phyloP scores from a whole-genome alignment of 2,888 invertebrate species.

The Drosophila birchii region DNA sequence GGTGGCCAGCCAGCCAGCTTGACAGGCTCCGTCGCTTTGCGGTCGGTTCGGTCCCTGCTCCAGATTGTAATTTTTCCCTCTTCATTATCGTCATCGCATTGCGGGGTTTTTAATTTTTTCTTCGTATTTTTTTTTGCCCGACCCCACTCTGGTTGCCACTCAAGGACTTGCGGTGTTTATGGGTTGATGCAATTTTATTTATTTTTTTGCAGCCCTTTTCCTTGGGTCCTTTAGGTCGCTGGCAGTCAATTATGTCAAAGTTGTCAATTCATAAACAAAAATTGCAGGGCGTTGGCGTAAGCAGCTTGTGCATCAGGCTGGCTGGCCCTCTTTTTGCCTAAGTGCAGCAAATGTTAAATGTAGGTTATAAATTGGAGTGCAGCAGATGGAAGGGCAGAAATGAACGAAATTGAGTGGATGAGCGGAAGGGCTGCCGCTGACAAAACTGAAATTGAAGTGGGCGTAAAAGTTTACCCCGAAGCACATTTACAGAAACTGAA shows the following conservation, averaged over 20 bases:
- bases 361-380: conserved; percentile 55
- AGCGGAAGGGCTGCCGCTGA: conserved; percentile 15
- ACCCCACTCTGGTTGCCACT: conserved; percentile 20
- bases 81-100: conserved; percentile 54
- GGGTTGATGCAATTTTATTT: conserved; percentile 71
- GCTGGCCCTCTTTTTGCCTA: neutral
- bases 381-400: conserved; percentile 20
- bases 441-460: conserved; percentile 36
- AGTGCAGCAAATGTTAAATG: conserved; percentile 48
- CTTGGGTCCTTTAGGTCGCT: conserved; percentile 27
- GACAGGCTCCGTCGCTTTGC: conserved; percentile 32
- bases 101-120: conserved; percentile 56
- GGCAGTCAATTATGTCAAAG: conserved; percentile 80
- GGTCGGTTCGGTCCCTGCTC: conserved; percentile 15
- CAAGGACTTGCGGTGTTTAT: conserved; percentile 74
- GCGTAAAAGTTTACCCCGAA: conserved; percentile 14
- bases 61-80: conserved; percentile 23
- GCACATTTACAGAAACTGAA: conserved; percentile 1
- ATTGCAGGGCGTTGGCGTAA: conserved; percentile 60
- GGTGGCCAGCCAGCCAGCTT: conserved; percentile 39
- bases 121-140: neutral
- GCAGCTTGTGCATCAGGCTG: conserved; percentile 55
- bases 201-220: conserved; percentile 10
- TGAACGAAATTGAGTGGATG: conserved; percentile 11
- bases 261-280: conserved; percentile 71